Conservation (phyloP, 37 sponge, comb jelly and placozoan genomes). For the Geodia barretti region DNA sequence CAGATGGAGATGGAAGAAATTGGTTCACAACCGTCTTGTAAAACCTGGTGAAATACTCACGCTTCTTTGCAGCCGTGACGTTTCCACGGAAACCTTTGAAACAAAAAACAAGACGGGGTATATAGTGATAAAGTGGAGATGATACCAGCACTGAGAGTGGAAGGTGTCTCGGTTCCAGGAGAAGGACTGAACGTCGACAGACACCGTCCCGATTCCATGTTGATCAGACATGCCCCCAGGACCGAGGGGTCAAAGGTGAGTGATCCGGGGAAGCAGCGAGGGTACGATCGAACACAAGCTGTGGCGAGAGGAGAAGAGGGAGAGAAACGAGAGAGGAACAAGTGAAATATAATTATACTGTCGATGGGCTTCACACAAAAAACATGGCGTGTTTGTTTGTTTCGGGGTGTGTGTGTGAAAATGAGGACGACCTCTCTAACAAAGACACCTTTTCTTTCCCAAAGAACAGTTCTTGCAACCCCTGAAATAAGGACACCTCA, state of each 20-base stretch:
- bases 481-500: too few species aligned
- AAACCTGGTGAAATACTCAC: constrained; percentile 15
- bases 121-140: not conserved
- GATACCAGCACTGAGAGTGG: constrained; percentile 16
- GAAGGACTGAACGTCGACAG: constrained; percentile 23
- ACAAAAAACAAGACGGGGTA: not conserved
- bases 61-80: constrained; percentile 7
- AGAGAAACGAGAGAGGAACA: too few species aligned
- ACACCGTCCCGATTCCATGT: not conserved
- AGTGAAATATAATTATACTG: too few species aligned
- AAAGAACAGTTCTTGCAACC: too few species aligned
- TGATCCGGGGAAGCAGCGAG: constrained; percentile 15
- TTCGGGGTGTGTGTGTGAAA: too few species aligned
- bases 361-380: too few species aligned
- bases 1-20: constrained; percentile 32
- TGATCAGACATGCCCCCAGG: constrained; percentile 48
- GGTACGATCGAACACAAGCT: too few species aligned
- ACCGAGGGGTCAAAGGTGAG: constrained; percentile 32
- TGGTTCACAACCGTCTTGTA: constrained; percentile 29
- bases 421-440: too few species aligned
- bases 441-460: too few species aligned
- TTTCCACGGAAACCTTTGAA: constrained; percentile 48
- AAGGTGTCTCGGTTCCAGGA: not conserved
- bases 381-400: too few species aligned
- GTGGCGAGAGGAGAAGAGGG: too few species aligned